phyloP scores from a whole-genome alignment of 37 sponge, comb jelly and placozoan genomes.

The Lycopodina hypogea region DNA sequence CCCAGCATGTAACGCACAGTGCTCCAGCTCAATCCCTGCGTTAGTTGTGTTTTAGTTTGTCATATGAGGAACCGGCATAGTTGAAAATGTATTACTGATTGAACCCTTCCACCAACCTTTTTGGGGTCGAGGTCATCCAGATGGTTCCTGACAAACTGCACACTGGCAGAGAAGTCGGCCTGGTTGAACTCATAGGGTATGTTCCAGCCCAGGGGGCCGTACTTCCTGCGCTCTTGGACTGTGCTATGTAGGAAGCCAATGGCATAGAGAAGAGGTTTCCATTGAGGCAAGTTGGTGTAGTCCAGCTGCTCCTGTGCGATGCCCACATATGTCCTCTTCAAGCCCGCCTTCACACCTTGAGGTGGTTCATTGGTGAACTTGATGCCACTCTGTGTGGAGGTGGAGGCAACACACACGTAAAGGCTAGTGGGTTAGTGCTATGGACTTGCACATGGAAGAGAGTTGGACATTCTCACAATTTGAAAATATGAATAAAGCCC shows the following conservation, averaged over 20 bases:
- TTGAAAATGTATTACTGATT: no score
- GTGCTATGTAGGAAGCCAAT: constrained; percentile 95
- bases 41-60: no score
- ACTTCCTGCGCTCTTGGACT: constrained; percentile 97
- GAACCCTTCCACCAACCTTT: constrained; percentile 58
- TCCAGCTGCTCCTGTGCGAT: constrained; percentile 92
- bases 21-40: constrained; percentile 94
- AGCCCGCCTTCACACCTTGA: constrained; percentile 92
- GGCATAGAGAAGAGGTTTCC: constrained; percentile 94
- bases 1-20: constrained; percentile 99
- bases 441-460: no score
- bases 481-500: no score
- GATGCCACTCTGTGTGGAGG: constrained; percentile 65
- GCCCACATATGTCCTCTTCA: constrained; percentile 94
- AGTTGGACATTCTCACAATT: no score
- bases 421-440: no score
- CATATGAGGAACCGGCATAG: not conserved
- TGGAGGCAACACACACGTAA: not conserved
- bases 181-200: constrained; percentile 99
- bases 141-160: constrained; percentile 98
- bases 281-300: constrained; percentile 84
- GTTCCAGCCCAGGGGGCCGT: constrained; percentile 99
- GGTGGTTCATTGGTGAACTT: constrained; percentile 99
- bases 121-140: constrained; percentile 96
- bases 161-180: constrained; percentile 92